Evolutionary conservation across 2,888 invertebrate genomes (phyloP).

Genomic region (Philereme transversata): DNA sequence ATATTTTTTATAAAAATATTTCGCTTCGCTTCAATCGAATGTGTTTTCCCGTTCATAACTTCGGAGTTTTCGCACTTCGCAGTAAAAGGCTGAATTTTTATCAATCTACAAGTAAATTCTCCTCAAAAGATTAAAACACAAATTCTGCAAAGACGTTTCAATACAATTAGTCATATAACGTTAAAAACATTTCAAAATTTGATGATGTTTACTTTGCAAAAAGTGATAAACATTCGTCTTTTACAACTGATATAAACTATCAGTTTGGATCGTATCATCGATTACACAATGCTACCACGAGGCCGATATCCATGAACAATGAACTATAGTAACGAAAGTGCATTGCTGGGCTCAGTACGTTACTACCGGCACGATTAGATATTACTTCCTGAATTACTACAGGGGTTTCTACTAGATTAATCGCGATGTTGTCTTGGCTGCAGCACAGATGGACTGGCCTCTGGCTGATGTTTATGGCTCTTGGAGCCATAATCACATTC

Average conservation of each 20-base stretch:
- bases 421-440: conserved; percentile 67
- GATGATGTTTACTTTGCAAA: conserved; percentile 17
- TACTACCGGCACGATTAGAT: conserved; percentile 24
- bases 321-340: conserved; percentile 46
- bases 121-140: neutral
- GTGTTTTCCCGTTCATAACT: too few relatives aligned
- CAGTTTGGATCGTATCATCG: conserved; percentile 21
- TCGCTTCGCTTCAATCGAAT: too few relatives aligned
- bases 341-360: conserved; percentile 17
- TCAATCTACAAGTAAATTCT: neutral
- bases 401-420: conserved; percentile 28
- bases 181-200: neutral
- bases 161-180: neutral
- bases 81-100: neutral
- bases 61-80: too few relatives aligned
- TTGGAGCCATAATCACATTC: conserved; percentile 75
- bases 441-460: conserved; percentile 74
- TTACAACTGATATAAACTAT: conserved; percentile 20
- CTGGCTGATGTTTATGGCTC: conserved; percentile 65
- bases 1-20: too few relatives aligned
- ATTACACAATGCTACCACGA: conserved; percentile 52
- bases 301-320: conserved; percentile 37
- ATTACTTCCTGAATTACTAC: conserved; percentile 24
- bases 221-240: conserved; percentile 26
- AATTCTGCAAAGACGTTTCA: neutral